A percentile compares a stretch with the other conserved stretches of the same genome.
Conservation (phyloP, 2,888 invertebrate species). For the Saturnia japonica region DNA sequence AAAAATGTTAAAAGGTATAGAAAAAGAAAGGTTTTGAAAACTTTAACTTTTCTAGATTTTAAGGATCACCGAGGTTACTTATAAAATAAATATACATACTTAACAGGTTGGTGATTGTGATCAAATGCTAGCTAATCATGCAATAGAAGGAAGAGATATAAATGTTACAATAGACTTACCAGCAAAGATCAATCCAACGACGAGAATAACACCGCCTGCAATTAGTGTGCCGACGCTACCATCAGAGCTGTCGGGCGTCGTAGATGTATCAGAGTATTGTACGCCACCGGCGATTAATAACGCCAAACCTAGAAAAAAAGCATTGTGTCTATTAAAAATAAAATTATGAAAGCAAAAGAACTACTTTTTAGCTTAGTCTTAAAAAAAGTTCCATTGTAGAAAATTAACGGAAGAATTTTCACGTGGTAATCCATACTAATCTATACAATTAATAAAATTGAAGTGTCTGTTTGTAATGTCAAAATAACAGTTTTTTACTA, state of each 20-base stretch:
- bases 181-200: slow-evolving; percentile 82
- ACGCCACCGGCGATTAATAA: slow-evolving; percentile 84
- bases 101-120: neutral
- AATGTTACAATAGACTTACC: slow-evolving; percentile 58
- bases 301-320: slow-evolving; percentile 73
- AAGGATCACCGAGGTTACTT: too few species aligned
- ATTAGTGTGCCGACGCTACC: slow-evolving; percentile 81
- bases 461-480: too few species aligned
- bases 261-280: slow-evolving; percentile 79
- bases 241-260: slow-evolving; percentile 61
- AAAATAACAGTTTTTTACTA: too few species aligned
- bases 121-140: neutral
- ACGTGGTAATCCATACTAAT: too few species aligned
- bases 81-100: too few species aligned
- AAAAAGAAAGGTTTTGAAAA: neutral
- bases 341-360: neutral
- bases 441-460: too few species aligned
- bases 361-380: neutral
- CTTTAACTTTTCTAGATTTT: neutral
- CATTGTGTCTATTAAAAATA: neutral
- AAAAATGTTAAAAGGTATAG: neutral
- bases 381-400: neutral
- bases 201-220: slow-evolving; percentile 83
- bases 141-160: neutral
- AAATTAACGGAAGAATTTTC: neutral